Conservation (phyloP, 2,113 vertebrate species). For the Corythaeola cristata region DNA sequence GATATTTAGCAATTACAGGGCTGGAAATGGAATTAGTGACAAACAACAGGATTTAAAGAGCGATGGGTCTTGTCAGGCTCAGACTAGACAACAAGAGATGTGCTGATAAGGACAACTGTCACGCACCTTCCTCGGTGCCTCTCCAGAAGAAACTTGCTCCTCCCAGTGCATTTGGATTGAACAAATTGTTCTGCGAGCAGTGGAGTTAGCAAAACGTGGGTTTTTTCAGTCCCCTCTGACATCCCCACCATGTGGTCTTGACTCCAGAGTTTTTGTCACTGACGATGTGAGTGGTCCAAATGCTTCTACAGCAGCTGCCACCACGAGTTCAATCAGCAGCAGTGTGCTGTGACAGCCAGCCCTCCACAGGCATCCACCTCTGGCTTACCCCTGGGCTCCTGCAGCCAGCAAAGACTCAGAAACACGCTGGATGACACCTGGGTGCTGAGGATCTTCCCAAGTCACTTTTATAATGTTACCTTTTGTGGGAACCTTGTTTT, state of each 20-base stretch:
- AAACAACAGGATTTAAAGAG: neutral
- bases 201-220: neutral
- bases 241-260: neutral
- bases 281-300: fast-evolving
- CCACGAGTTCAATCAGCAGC: fast-evolving
- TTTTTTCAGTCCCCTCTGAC: neutral
- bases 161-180: neutral
- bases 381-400: neutral
- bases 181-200: neutral
- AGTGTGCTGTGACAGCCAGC: fast-evolving
- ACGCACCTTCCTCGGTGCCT: fast-evolving
- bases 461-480: neutral
- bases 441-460: neutral
- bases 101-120: neutral
- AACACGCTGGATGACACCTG: neutral
- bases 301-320: neutral
- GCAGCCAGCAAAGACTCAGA: neutral
- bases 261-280: neutral
- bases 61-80: neutral
- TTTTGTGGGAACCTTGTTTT: neutral
- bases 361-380: fast-evolving
- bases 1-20: neutral
- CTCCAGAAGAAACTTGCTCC: neutral
- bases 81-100: neutral
- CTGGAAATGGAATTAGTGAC: neutral